Percentiles rank a stretch among this genome's conserved stretches.
phyloP scores from a whole-genome alignment of 2,888 invertebrate species.

The Drosophila maculinotata region DNA sequence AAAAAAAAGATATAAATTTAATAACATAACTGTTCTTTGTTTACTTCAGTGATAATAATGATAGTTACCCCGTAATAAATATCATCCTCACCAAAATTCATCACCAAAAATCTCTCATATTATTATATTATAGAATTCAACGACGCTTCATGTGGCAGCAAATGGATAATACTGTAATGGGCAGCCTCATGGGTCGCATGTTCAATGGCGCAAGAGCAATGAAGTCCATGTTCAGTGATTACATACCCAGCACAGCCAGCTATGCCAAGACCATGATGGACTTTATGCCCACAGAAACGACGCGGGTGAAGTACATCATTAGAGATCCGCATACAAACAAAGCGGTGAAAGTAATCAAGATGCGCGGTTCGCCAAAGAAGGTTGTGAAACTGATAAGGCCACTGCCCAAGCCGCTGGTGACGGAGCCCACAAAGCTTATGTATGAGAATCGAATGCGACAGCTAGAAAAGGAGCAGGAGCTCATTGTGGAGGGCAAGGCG shows the following conservation, averaged over 20 bases:
- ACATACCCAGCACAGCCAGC: conserved; percentile 59
- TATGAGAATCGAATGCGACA: conserved; percentile 68
- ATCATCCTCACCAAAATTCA: too few species aligned
- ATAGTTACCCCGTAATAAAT: too few species aligned
- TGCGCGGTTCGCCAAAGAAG: conserved; percentile 77
- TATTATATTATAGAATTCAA: conserved; percentile 77
- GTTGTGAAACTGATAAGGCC: conserved; percentile 65
- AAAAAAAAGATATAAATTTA: too few species aligned
- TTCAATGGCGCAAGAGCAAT: conserved; percentile 76
- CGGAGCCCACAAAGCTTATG: conserved; percentile 47
- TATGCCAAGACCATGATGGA: conserved; percentile 60
- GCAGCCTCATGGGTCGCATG: conserved; percentile 76
- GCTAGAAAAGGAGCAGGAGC: conserved; percentile 82
- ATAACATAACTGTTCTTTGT: too few species aligned
- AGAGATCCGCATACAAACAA: conserved; percentile 80
- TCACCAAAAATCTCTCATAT: too few species aligned
- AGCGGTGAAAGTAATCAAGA: conserved; percentile 79
- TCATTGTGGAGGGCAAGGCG: conserved; percentile 78
- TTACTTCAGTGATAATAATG: too few species aligned
- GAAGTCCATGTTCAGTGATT: conserved; percentile 78
- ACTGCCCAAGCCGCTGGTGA: conserved; percentile 58
- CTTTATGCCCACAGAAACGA: conserved; percentile 77
- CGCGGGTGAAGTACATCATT: conserved; percentile 81
- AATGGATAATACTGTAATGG: conserved; percentile 80
- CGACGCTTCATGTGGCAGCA: conserved; percentile 85